These are phyloP conservation scores for Oreochromis spilurus DNA, from an alignment of 2,113 vertebrate species.

Conservation along the genomic window DNA sequence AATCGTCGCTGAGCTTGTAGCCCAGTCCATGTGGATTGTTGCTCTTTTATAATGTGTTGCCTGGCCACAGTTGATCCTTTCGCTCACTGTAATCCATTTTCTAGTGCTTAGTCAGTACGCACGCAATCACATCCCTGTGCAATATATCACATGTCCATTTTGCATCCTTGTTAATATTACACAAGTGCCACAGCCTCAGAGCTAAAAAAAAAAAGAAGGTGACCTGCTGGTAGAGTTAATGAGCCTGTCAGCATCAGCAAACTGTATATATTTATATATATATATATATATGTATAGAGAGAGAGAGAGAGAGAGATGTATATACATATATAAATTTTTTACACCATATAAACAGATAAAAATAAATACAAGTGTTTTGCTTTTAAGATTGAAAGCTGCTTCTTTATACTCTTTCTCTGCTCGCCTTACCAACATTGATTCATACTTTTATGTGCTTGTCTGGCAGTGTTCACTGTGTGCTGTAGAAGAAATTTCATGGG, in stretches of 20 bases:
- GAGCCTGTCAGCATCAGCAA: not conserved
- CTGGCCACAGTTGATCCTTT: constrained; percentile 44
- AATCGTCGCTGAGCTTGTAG: not conserved
- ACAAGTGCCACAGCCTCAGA: not conserved
- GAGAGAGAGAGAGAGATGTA: not conserved
- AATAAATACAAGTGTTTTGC: not conserved
- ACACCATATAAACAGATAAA: not conserved
- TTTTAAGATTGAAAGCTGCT: not conserved
- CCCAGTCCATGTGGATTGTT: constrained; percentile 20
- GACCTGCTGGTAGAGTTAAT: not conserved
- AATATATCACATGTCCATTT: constrained; percentile 31
- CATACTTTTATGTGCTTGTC: not conserved
- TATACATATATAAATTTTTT: not conserved
- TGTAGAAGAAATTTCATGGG: not conserved
- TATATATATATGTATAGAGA: too few relatives aligned
- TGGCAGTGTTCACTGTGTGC: not conserved
- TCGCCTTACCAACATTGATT: not conserved
- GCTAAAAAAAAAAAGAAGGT: not conserved
- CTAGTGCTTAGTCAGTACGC: constrained; percentile 27
- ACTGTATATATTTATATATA: rapidly evolving
- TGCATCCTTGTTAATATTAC: not conserved
- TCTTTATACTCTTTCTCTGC: not conserved
- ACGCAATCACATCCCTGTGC: not conserved
- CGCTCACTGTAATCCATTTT: constrained; percentile 61
- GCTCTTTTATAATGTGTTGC: constrained; percentile 54